A percentile compares a stretch with the other conserved stretches of the same genome.
Evolutionary conservation across 23 tunicate species (phyloP).

Genomic region (Oikopleura albicans): DNA sequence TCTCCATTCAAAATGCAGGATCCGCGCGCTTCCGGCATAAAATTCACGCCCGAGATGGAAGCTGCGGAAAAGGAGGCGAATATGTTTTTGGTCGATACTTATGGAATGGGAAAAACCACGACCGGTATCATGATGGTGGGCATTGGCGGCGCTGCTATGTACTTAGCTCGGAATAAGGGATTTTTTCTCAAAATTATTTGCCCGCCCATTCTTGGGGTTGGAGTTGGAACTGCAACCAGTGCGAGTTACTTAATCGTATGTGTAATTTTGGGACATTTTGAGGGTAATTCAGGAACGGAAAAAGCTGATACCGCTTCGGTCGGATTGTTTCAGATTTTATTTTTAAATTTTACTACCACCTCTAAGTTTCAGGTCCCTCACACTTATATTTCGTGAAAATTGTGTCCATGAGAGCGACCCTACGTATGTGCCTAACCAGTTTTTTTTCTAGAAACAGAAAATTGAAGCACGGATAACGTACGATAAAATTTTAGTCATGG

Average conservation of each 20-base stretch:
- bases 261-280: neutral
- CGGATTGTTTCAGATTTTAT: no score
- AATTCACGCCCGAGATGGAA: neutral
- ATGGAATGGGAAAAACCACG: neutral
- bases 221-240: neutral
- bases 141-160: neutral
- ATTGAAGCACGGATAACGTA: no score
- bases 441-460: no score
- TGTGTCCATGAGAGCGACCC: no score
- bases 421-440: no score
- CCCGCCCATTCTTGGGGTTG: neutral
- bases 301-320: neutral
- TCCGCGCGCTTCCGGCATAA: neutral
- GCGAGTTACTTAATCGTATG: neutral
- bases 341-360: no score
- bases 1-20: neutral
- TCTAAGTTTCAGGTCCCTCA: no score
- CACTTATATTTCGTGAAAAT: no score
- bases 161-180: neutral
- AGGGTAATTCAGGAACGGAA: no score
- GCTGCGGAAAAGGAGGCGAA: neutral
- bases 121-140: neutral
- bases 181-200: neutral
- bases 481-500: neutral
- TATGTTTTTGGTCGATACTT: neutral